Evolutionary conservation across 1,140 invertebrate genomes (phyloP).

Genomic region (Fopius arisanus): DNA sequence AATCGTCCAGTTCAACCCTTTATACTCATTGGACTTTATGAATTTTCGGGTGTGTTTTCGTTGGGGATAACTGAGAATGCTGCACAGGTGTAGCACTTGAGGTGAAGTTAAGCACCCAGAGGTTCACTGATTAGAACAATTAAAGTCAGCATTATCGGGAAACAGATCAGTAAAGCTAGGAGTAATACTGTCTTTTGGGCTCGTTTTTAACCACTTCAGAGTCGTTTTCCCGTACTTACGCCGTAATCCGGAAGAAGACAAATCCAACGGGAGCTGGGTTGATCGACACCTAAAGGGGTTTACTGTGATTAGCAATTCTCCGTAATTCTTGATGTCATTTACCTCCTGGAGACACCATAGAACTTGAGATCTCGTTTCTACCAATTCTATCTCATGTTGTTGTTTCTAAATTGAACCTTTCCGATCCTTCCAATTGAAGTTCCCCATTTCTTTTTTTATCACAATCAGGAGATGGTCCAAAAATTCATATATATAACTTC

Average conservation of each 20-base stretch:
- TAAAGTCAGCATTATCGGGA: conserved; percentile 47
- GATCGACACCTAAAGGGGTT: conserved; percentile 33
- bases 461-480: too few species aligned
- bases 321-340: conserved; percentile 25
- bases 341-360: conserved; percentile 13
- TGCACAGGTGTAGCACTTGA: conserved; percentile 34
- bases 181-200: background rate
- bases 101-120: background rate
- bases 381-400: conserved; percentile 27
- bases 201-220: background rate
- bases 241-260: background rate
- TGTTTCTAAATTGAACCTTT: too few species aligned
- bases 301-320: background rate
- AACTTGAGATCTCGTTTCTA: conserved; percentile 33
- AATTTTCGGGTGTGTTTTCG: background rate
- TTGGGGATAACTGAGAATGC: background rate
- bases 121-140: conserved; percentile 41
- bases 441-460: background rate
- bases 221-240: background rate
- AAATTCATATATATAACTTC: too few species aligned
- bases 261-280: conserved; percentile 24
- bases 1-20: background rate
- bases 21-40: background rate
- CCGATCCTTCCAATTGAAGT: background rate
- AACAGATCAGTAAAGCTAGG: conserved; percentile 41